These are phyloP conservation scores for Hiodon alosoides DNA, from an alignment of 2,113 vertebrate species.

Conservation along the genomic window DNA sequence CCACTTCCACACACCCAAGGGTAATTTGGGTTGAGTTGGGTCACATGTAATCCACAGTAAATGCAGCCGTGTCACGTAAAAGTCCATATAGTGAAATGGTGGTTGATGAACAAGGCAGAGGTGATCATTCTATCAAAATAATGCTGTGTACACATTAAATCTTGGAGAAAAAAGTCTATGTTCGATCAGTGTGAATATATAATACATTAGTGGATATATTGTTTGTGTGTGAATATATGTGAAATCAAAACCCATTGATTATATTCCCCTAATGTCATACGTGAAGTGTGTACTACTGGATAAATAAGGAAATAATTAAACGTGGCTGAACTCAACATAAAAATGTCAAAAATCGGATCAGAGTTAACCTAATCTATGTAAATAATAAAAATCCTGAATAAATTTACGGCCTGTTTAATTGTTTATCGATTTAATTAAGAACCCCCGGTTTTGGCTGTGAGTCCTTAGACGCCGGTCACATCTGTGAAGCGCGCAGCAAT, in stretches of 20 bases:
- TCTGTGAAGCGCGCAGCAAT: conserved; percentile 42
- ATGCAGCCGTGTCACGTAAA: conserved; percentile 5
- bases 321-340: too few species aligned
- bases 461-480: conserved; percentile 42
- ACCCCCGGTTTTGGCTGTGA: conserved; percentile 37
- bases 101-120: neutral
- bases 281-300: too few species aligned
- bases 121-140: neutral
- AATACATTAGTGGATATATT: neutral
- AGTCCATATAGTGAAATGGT: neutral
- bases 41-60: conserved; percentile 1
- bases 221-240: conserved; percentile 2
- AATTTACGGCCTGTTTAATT: conserved; percentile 41
- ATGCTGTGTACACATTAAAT: neutral
- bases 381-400: conserved; percentile 34
- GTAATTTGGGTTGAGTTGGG: conserved; percentile 11
- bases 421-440: conserved; percentile 52
- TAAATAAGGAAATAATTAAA: too few species aligned
- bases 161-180: neutral
- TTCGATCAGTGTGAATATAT: neutral
- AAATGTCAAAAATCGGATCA: neutral
- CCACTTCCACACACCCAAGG: conserved; percentile 2
- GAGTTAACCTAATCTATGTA: conserved; percentile 40
- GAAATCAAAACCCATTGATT: neutral
- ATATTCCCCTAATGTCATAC: neutral